These are phyloP conservation scores for Aplodontia rufa DNA, from an alignment of 2,113 vertebrate genomes.

Conservation along the genomic window DNA sequence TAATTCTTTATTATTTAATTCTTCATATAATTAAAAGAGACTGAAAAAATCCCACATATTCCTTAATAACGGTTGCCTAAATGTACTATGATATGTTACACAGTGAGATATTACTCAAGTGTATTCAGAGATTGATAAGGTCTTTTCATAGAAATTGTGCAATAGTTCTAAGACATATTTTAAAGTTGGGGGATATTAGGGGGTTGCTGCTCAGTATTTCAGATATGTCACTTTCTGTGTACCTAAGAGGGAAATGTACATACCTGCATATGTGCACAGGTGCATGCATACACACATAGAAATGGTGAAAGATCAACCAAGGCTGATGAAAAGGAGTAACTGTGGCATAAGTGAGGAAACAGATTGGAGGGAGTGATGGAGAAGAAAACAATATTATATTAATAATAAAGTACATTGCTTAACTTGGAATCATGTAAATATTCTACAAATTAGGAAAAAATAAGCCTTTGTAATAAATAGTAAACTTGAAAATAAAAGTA, in stretches of 20 bases:
- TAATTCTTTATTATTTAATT: not conserved
- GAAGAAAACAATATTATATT: not conserved
- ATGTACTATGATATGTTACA: not conserved
- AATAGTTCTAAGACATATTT: not conserved
- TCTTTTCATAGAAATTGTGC: not conserved
- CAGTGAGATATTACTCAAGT: not conserved
- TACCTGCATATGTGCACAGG: rapidly evolving
- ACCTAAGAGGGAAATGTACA: not conserved
- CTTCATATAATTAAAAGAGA: not conserved
- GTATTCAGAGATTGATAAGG: not conserved
- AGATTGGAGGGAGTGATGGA: not conserved
- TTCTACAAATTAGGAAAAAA: slow-evolving; percentile 3
- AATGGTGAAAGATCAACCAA: not conserved
- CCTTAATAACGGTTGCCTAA: not conserved
- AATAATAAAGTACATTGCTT: not conserved
- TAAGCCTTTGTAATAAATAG: too few species aligned
- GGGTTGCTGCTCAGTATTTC: not conserved
- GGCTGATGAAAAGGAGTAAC: not conserved
- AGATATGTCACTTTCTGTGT: not conserved
- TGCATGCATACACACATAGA: not conserved
- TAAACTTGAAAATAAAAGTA: not conserved
- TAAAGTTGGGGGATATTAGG: not conserved
- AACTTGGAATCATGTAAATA: not conserved
- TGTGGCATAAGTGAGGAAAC: not conserved
- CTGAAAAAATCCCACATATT: not conserved